Evolutionary conservation across 2,888 invertebrate genomes (phyloP).

Genomic region (Thera obeliscata): DNA sequence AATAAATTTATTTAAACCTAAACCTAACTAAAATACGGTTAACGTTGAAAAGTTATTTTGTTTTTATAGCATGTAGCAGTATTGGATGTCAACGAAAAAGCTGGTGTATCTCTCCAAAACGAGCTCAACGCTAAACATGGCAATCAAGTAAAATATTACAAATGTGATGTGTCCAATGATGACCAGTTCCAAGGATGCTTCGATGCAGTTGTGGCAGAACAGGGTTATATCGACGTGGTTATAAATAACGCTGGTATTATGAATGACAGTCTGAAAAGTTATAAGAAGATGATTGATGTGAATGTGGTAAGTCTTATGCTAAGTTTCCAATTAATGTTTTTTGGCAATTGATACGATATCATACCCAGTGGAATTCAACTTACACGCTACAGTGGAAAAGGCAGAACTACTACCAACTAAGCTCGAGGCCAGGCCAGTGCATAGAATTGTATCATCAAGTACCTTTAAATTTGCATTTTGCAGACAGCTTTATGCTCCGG

Average conservation of each 20-base stretch:
- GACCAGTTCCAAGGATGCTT: constrained; percentile 49
- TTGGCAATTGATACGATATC: neutral
- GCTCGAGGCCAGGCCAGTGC: no score
- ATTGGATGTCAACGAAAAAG: constrained; percentile 53
- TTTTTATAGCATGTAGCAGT: constrained; percentile 55
- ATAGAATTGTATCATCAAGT: no score
- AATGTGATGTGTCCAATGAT: constrained; percentile 61
- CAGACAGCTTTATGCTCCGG: constrained; percentile 53
- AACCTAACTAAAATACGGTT: neutral
- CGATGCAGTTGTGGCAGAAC: constrained; percentile 46
- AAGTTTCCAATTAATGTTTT: neutral
- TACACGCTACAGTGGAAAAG: no score
- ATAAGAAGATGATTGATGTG: constrained; percentile 55
- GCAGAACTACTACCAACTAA: no score
- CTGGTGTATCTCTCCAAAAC: constrained; percentile 49
- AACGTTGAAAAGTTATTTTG: neutral
- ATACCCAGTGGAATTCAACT: no score
- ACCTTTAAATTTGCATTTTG: neutral
- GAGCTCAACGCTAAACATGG: constrained; percentile 55
- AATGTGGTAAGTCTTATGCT: constrained; percentile 54
- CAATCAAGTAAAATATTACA: constrained; percentile 53
- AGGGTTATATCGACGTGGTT: constrained; percentile 56
- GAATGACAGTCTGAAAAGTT: constrained; percentile 52
- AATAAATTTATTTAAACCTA: no score
- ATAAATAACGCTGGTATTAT: constrained; percentile 61